Conservation (phyloP, 2,797 vertebrate genomes). For the Lateolabrax maculatus region DNA sequence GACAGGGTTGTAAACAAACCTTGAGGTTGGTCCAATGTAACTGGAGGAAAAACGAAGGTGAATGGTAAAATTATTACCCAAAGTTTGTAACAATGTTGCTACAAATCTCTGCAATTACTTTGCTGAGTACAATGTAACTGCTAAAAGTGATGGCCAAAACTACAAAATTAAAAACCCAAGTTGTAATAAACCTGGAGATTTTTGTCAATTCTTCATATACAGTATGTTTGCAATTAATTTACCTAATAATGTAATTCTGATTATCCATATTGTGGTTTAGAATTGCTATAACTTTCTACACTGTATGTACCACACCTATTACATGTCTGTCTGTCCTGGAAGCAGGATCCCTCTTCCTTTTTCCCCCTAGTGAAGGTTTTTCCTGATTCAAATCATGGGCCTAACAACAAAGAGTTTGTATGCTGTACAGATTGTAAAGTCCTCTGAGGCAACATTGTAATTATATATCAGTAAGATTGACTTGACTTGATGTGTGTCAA, state of each 20-base stretch:
- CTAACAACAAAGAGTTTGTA: background rate
- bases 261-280: background rate
- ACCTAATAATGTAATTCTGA: background rate
- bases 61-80: background rate
- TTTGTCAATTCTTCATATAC: background rate
- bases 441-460: background rate
- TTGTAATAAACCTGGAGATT: background rate
- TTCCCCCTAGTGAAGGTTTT: background rate
- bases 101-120: background rate
- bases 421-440: background rate
- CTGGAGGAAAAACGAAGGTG: background rate
- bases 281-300: background rate
- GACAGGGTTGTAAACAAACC: background rate
- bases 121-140: background rate
- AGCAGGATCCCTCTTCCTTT: background rate
- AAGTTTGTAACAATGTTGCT: background rate
- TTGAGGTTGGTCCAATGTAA: background rate
- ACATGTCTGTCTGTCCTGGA: background rate
- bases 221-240: background rate
- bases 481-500: background rate
- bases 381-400: background rate
- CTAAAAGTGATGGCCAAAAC: background rate
- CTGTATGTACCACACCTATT: background rate
- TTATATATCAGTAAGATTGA: background rate
- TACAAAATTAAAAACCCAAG: background rate